Percentiles rank a stretch among this genome's conserved stretches.
Evolutionary conservation across 2,113 vertebrate species (phyloP).

Genomic region (Pseudorhombus dupliciocellatus): DNA sequence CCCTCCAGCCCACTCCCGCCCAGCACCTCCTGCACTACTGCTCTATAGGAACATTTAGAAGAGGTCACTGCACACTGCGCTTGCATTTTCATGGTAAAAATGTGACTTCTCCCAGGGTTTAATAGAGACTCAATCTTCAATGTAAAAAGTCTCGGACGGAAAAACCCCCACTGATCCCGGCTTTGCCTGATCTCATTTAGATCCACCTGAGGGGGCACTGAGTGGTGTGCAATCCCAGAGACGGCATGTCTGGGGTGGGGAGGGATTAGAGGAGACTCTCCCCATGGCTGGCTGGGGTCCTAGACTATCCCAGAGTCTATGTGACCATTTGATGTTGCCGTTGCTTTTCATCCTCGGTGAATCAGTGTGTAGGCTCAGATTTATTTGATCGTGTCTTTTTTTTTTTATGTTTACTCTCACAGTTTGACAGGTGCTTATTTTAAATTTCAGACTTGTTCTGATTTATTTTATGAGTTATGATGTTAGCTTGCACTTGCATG

Average conservation of each 20-base stretch:
- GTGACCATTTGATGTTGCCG: conserved; percentile 8
- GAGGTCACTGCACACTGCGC: not conserved
- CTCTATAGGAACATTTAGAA: conserved; percentile 10
- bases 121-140: conserved; percentile 37
- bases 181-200: conserved; percentile 75
- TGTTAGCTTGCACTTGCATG: conserved; percentile 25
- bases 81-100: conserved; percentile 23
- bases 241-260: conserved; percentile 60
- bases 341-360: conserved; percentile 16
- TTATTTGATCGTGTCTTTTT: conserved; percentile 5
- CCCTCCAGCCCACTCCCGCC: not conserved
- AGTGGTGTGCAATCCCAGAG: conserved; percentile 53
- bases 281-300: conserved; percentile 33
- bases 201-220: conserved; percentile 68
- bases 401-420: conserved; percentile 3
- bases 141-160: conserved; percentile 47
- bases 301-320: conserved; percentile 24
- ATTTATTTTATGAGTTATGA: conserved; percentile 22
- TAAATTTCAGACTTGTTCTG: conserved; percentile 1
- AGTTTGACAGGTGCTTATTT: not conserved
- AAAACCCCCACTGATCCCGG: conserved; percentile 64
- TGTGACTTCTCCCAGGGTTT: conserved; percentile 44
- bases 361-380: conserved; percentile 15
- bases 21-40: not conserved
- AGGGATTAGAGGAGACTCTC: conserved; percentile 61